Conservation (phyloP, 2,797 vertebrate species). For the Tiaroga cobitis region DNA sequence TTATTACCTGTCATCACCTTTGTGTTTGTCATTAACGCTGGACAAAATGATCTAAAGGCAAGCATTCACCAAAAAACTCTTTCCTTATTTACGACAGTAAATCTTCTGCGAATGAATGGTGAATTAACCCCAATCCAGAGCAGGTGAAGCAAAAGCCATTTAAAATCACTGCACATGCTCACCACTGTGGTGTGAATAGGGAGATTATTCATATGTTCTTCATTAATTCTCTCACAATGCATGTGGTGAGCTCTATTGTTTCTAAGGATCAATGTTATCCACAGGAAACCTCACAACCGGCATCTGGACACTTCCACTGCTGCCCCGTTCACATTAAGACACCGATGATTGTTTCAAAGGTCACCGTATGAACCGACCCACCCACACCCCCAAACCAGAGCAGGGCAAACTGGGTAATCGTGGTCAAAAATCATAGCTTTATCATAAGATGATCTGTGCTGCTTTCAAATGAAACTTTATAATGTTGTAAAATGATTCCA, state of each 20-base stretch:
- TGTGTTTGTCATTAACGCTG: neutral
- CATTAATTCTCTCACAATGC: slow-evolving; percentile 65
- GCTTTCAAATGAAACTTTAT: neutral
- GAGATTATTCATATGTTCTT: slow-evolving; percentile 62
- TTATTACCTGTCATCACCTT: slow-evolving; percentile 45
- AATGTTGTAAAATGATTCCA: neutral
- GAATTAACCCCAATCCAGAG: slow-evolving; percentile 41
- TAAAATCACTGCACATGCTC: slow-evolving; percentile 31
- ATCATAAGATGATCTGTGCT: neutral
- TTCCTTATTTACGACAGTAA: neutral
- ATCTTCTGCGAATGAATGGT: slow-evolving; percentile 25
- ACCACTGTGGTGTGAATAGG: slow-evolving; percentile 33
- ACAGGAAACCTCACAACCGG: slow-evolving; percentile 56
- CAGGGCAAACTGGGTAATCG: neutral
- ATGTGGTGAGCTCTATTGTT: slow-evolving; percentile 65
- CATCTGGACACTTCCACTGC: slow-evolving; percentile 53
- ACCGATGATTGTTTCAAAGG: slow-evolving; percentile 72
- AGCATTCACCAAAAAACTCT: neutral
- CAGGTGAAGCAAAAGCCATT: slow-evolving; percentile 5
- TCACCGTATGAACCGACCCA: slow-evolving; percentile 63
- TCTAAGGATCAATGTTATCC: slow-evolving; percentile 73
- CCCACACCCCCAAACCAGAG: neutral
- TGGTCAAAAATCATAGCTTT: neutral
- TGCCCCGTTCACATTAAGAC: slow-evolving; percentile 56
- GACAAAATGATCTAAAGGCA: neutral